Base-by-base conservation (phyloP, 2,113 vertebrate genomes). In the Smithornis capensis region DNA sequence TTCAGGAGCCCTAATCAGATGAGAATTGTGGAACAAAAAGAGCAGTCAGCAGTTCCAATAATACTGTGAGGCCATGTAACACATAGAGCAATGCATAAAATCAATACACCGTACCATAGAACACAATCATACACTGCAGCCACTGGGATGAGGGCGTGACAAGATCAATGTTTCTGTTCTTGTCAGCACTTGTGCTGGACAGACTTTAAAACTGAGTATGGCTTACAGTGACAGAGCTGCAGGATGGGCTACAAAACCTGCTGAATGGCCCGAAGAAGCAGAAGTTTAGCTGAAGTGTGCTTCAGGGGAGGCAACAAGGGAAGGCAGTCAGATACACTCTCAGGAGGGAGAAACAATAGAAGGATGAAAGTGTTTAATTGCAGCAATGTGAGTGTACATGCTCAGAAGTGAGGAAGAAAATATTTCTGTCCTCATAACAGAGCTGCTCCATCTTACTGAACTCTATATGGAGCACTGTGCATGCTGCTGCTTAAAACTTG, bases 161-260 rank as follows among this genome's bases (percentile, higher is more conserved):
- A 87, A 78, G 65, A 94, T 87, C 87, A 68, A 38, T 76, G 77
- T 42, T 85, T 70, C 84, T 90, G 74, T 37, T 94, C 89, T 80
- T 74, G 91, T 92, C 87, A 92, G 94, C 89, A 94, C 33, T 91
- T 94, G 47, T 0, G 1, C 25, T 65, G 67, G 56, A 71, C 10
- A 3, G 56, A 73, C 63, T 73, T 94, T 82, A 92, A 74, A 87
- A 74, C 40, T 40, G 83, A 88, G 52, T 10, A 12, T 53, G 53
- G 84, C 50, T 89, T 35, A 49, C 24, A 80, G 35, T 17, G 42
- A 71, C 35, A 74, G 38, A 71, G 63, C 31, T 71, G 81, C 68
- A 75, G n/a, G 64, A 53, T 14, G 23, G 62, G 18, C 74, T 83
- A 83, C 60, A 45, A 88, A 86, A 94, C 35, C 31, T 63, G 47